Evolutionary conservation across 2,888 invertebrate genomes (phyloP).

Genomic region (Lacanobia wlatinum): DNA sequence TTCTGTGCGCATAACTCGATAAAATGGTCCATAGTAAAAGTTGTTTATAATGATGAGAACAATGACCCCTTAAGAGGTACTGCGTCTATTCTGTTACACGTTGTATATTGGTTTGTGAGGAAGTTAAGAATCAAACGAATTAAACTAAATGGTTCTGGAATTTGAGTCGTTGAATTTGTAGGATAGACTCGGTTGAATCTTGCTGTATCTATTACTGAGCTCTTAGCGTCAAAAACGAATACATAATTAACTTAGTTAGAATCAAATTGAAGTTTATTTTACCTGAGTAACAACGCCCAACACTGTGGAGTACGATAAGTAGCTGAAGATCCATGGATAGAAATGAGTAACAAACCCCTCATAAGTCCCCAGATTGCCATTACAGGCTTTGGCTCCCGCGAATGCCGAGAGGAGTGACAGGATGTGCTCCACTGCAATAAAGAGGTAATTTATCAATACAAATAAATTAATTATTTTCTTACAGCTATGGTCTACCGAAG

Average conservation of each 20-base stretch:
- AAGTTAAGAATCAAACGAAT: too few relatives aligned
- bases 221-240: too few relatives aligned
- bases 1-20: too few relatives aligned
- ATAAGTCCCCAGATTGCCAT: constrained; percentile 69
- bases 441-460: background rate
- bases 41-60: too few relatives aligned
- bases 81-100: too few relatives aligned
- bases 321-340: constrained; percentile 85
- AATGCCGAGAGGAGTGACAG: constrained; percentile 81
- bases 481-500: too few relatives aligned
- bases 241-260: too few relatives aligned
- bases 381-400: constrained; percentile 77
- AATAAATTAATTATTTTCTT: too few relatives aligned
- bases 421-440: constrained; percentile 83
- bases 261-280: constrained; percentile 11
- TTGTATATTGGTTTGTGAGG: too few relatives aligned
- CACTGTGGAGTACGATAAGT: constrained; percentile 76
- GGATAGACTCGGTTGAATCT: background rate
- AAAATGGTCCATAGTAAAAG: too few relatives aligned
- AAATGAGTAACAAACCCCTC: constrained; percentile 80
- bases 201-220: too few relatives aligned
- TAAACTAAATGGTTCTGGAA: background rate
- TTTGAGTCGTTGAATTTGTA: background rate
- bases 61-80: too few relatives aligned
- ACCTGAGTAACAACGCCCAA: constrained; percentile 83